Conservation (phyloP, 2,888 invertebrate species). For the Nomada hirtipes region DNA sequence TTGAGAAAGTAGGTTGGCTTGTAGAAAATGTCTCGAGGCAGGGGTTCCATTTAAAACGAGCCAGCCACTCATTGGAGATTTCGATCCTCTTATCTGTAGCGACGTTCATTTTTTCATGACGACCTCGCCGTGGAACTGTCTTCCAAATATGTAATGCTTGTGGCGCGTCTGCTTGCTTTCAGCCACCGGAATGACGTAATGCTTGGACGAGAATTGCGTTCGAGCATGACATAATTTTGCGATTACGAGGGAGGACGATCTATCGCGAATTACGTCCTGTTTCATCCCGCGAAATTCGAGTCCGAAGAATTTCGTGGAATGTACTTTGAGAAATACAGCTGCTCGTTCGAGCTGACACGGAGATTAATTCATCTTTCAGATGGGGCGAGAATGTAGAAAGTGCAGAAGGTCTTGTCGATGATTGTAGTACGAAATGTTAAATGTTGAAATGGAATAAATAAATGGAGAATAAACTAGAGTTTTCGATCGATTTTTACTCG, state of each 20-base stretch:
- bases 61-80: conserved; percentile 1
- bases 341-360: too few relatives aligned
- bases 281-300: conserved; percentile 23
- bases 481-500: neutral
- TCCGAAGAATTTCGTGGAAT: neutral
- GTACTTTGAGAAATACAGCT: neutral
- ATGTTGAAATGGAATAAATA: neutral
- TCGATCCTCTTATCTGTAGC: conserved; percentile 17
- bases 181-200: conserved; percentile 65
- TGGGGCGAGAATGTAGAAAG: too few relatives aligned
- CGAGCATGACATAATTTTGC: conserved; percentile 69
- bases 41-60: neutral
- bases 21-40: neutral
- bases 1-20: conserved; percentile 4
- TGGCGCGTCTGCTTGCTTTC: conserved; percentile 49
- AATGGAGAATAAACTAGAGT: neutral
- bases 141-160: conserved; percentile 64
- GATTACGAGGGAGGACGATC: conserved; percentile 60
- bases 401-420: too few relatives aligned
- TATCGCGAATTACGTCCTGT: conserved; percentile 55
- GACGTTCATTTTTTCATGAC: conserved; percentile 31
- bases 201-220: conserved; percentile 43
- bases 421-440: too few relatives aligned
- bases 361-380: too few relatives aligned
- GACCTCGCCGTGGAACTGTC: conserved; percentile 52